phyloP scores from a whole-genome alignment of 1,140 invertebrate species.

The Pseudomyrmex gracilis region DNA sequence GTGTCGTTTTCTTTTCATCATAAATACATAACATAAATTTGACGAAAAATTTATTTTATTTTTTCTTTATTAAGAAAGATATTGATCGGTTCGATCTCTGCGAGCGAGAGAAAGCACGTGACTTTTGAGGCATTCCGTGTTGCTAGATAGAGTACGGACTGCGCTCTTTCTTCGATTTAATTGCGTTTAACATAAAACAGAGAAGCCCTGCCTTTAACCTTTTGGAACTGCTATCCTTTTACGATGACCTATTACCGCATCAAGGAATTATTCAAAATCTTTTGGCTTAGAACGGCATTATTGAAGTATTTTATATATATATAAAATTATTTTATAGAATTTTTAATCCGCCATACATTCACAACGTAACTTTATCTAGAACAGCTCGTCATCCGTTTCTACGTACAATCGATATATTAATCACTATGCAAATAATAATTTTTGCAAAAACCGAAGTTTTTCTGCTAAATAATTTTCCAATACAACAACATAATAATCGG shows the following conservation, averaged over 20 bases:
- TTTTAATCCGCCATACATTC: neutral
- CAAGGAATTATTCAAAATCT: conserved; percentile 17
- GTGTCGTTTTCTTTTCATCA: too few species aligned
- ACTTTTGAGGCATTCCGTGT: conserved; percentile 13
- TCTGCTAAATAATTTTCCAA: neutral
- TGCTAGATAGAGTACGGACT: neutral
- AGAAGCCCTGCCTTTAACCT: conserved; percentile 21
- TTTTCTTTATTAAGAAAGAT: too few species aligned
- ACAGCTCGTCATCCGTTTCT: too few species aligned
- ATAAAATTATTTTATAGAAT: neutral
- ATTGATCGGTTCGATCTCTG: neutral
- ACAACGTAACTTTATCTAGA: neutral
- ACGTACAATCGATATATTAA: too few species aligned
- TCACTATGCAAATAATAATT: neutral
- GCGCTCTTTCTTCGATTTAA: conserved; percentile 47
- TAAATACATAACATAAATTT: too few species aligned
- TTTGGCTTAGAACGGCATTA: neutral
- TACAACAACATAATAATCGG: neutral
- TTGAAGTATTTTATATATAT: neutral
- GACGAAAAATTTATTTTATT: too few species aligned
- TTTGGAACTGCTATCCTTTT: conserved; percentile 25
- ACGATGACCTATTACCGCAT: conserved; percentile 22
- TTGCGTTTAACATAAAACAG: conserved; percentile 26
- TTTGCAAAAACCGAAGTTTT: neutral
- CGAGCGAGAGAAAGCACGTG: neutral